A percentile compares a stretch with the other conserved stretches of the same genome.
Evolutionary conservation across 2,888 invertebrate genomes (phyloP).

Genomic region (Epinotia brunnichana): DNA sequence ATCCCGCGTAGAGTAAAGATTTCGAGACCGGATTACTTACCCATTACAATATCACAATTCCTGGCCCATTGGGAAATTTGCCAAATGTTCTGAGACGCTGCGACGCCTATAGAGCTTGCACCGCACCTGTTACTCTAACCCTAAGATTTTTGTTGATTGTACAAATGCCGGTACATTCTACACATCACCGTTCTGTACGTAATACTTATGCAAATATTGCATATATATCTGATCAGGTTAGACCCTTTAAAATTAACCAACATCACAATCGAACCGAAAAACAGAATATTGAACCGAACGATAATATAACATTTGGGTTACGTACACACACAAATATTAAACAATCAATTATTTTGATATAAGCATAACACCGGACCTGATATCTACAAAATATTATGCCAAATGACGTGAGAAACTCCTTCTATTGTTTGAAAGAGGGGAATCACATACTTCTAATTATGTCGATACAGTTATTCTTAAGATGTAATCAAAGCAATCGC

Average conservation of each 20-base stretch:
- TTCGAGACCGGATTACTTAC: slow-evolving; percentile 20
- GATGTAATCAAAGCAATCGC: slow-evolving; percentile 2
- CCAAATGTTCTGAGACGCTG: slow-evolving; percentile 34
- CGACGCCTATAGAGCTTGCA: slow-evolving; percentile 35
- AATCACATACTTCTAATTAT: not conserved
- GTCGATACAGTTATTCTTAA: slow-evolving; percentile 1
- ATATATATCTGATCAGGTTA: not conserved
- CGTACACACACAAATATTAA: not conserved
- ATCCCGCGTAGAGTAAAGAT: slow-evolving; percentile 1
- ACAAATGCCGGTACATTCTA: not conserved
- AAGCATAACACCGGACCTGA: not conserved
- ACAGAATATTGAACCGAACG: not conserved
- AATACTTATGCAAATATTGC: not conserved
- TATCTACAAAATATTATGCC: not conserved
- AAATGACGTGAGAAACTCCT: not conserved
- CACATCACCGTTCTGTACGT: too few species aligned
- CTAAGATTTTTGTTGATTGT: not conserved
- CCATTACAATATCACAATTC: slow-evolving; percentile 37
- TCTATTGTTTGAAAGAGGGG: not conserved
- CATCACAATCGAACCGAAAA: not conserved
- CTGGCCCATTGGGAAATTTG: slow-evolving; percentile 27
- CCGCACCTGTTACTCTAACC: slow-evolving; percentile 14
- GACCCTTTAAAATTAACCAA: not conserved
- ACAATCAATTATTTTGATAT: not conserved
- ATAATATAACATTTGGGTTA: not conserved